Percentiles rank a stretch among this genome's conserved stretches.
phyloP scores from a whole-genome alignment of 2,888 invertebrate genomes.

The Andrena fulva region DNA sequence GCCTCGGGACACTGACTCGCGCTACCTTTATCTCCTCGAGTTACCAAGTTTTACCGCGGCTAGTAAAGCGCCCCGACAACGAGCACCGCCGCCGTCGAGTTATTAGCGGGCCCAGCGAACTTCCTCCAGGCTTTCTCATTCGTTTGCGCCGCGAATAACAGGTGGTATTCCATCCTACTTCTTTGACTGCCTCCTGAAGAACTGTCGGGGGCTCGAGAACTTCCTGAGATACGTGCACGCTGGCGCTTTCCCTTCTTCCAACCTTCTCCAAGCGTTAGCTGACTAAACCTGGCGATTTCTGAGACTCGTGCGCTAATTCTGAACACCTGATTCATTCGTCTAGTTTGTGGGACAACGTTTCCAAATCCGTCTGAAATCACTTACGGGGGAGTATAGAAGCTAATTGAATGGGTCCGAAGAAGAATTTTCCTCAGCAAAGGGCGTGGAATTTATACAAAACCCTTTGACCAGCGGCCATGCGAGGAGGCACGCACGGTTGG shows the following conservation, averaged over 20 bases:
- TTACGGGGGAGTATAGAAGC: too few relatives aligned
- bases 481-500: slow-evolving; percentile 69
- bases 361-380: too few relatives aligned
- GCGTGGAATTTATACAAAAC: slow-evolving; percentile 49
- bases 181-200: neutral
- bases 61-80: slow-evolving; percentile 74
- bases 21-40: slow-evolving; percentile 77
- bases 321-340: too few relatives aligned
- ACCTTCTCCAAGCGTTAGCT: too few relatives aligned
- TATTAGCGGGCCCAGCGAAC: slow-evolving; percentile 73
- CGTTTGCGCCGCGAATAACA: slow-evolving; percentile 70
- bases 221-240: neutral
- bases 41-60: slow-evolving; percentile 75
- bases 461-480: slow-evolving; percentile 60
- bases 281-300: too few relatives aligned
- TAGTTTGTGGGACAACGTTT: too few relatives aligned
- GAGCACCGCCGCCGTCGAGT: slow-evolving; percentile 64
- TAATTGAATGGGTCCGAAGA: too few relatives aligned
- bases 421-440: neutral
- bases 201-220: neutral
- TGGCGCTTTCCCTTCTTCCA: neutral
- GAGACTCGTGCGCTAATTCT: too few relatives aligned
- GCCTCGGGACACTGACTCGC: slow-evolving; percentile 65
- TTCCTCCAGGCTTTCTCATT: slow-evolving; percentile 58
- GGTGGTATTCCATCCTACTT: slow-evolving; percentile 42